Percentiles rank a stretch among this genome's conserved stretches.
Conservation (phyloP, 2,113 vertebrate genomes). For the Onychorhynchus coronatus region DNA sequence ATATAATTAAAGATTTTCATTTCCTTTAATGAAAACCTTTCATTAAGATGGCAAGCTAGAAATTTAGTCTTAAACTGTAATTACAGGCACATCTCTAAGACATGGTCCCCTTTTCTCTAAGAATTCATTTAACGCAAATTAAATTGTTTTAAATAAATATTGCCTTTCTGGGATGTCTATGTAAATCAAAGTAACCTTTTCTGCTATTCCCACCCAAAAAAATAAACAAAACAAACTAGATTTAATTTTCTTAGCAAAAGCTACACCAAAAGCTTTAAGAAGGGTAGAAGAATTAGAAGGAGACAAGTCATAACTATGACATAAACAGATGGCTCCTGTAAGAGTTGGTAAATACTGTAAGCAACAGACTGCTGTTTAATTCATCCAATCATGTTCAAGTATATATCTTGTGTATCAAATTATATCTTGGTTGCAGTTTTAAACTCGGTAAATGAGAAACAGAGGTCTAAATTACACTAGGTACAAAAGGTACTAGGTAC, state of each 20-base stretch:
- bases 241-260: slow-evolving; percentile 2
- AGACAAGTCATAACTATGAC: slow-evolving; percentile 7
- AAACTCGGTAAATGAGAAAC: neutral
- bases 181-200: neutral
- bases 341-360: neutral
- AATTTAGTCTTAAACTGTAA: slow-evolving; percentile 19
- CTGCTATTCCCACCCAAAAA: neutral
- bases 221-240: neutral
- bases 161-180: neutral
- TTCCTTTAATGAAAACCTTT: slow-evolving; percentile 26
- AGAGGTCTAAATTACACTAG: neutral
- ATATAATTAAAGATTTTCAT: neutral
- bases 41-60: neutral
- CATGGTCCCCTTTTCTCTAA: neutral
- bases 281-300: slow-evolving; percentile 8
- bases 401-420: neutral
- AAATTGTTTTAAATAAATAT: neutral
- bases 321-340: neutral
- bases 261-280: neutral
- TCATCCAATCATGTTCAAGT: neutral
- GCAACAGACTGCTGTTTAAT: neutral
- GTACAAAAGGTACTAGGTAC: neutral
- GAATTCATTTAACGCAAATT: neutral
- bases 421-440: neutral
- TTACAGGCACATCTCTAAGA: slow-evolving; percentile 17